Evolutionary conservation across 2,888 invertebrate genomes (phyloP).

Genomic region (Epirrita christyi): DNA sequence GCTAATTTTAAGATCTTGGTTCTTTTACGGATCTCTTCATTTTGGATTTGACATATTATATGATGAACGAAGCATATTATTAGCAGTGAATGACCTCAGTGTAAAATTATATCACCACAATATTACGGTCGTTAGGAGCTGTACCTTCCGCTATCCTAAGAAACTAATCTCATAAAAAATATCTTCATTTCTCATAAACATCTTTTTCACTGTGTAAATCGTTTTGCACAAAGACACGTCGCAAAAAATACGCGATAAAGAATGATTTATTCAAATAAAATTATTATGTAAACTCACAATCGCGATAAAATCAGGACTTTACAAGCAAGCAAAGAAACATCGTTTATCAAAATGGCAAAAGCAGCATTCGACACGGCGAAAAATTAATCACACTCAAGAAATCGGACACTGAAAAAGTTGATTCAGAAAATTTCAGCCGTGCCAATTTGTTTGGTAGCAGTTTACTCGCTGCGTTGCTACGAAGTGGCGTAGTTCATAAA

Average conservation of each 20-base stretch:
- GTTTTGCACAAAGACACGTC: neutral
- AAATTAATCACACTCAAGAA: constrained; percentile 44
- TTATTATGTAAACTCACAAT: constrained; percentile 2
- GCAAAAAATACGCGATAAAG: constrained; percentile 3
- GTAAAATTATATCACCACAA: too few relatives aligned
- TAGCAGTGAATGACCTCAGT: too few relatives aligned
- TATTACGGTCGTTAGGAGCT: too few relatives aligned
- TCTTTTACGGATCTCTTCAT: too few relatives aligned
- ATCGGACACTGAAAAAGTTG: constrained; percentile 62
- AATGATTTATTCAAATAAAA: constrained; percentile 23
- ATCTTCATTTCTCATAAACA: too few relatives aligned
- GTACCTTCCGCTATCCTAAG: too few relatives aligned
- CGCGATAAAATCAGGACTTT: constrained; percentile 33
- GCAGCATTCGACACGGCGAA: constrained; percentile 36
- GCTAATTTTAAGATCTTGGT: too few relatives aligned
- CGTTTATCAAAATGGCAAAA: constrained; percentile 28
- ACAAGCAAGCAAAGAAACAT: constrained; percentile 21
- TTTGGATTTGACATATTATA: too few relatives aligned
- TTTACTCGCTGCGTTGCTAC: constrained; percentile 46
- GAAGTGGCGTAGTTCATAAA: constrained; percentile 10
- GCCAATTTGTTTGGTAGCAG: constrained; percentile 57
- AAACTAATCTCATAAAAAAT: too few relatives aligned
- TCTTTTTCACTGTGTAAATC: neutral
- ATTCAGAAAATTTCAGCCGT: constrained; percentile 59
- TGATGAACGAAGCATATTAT: too few relatives aligned